Base-by-base conservation (phyloP, 2,888 invertebrate genomes). In the Hirtodrosophila cameraria region DNA sequence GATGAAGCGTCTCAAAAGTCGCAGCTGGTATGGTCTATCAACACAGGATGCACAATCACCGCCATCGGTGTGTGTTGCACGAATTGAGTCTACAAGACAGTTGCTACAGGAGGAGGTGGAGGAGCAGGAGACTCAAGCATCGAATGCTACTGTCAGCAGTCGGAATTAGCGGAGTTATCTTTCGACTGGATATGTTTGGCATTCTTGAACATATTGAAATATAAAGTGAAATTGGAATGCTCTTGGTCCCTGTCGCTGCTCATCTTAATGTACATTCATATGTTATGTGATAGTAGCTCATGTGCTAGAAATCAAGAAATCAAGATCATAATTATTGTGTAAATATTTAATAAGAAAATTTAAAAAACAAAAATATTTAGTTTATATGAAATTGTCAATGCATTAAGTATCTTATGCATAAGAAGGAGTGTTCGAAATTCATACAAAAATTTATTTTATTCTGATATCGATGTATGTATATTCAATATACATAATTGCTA, bases 1-100 rank as follows among this genome's bases (percentile, higher is more conserved):
- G 5, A 93, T 93, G 83, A 92, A 92, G 2, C 35, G 36, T 0
- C 64, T 79, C 9, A 61, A 64, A 11, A 57, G 25, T 12, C 36
- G 25, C 23, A 59, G 43, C 8, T 79, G 64, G 59, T 41, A 60
- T 16, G 46, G 59, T 11, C 27, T 57, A 3, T 6, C 50, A 6
- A 23, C 23, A 23, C 23, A 23, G 2, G 3, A 33, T 0, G 39
- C 31, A 2, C 15, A 31, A 6, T 55, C 61, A 0, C 57, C 41
- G 8, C 68, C 71, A 1, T 53, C 80, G 0, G 36, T 49, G 16
- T 74, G 57, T 52, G 36, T 80, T 11, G 67, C 60, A 0, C 59
- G 80, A 3, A 63, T 76, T 0, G 71, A 70, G 0, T 61, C 65
- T 0, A 35, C 52, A 0, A 35, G 52, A 1, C 49, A 65, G 20